Conservation (phyloP, 1,140 invertebrate species). For the Eurosta solidaginis region DNA sequence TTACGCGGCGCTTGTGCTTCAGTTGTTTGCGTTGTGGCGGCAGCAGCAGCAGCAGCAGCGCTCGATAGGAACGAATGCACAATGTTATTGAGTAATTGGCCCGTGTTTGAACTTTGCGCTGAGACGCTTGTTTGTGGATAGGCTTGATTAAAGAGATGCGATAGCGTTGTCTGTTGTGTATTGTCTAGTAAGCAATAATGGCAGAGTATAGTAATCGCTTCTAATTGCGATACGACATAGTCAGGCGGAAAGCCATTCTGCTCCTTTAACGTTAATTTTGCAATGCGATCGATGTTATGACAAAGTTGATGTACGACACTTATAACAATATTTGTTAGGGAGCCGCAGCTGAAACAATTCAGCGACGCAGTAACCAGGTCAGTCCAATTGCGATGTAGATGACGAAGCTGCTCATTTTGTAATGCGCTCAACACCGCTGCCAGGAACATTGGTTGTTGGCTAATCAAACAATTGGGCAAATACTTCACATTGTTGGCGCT, state of each 20-base stretch:
- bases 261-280: conserved; percentile 52
- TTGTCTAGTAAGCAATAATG: conserved; percentile 86
- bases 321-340: conserved; percentile 77
- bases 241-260: conserved; percentile 68
- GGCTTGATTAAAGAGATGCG: conserved; percentile 67
- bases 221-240: conserved; percentile 79
- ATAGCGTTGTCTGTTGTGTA: conserved; percentile 66
- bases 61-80: conserved; percentile 75
- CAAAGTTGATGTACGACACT: conserved; percentile 83
- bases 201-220: conserved; percentile 80
- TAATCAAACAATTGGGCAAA: conserved; percentile 69
- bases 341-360: conserved; percentile 73
- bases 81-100: conserved; percentile 80
- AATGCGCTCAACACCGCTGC: conserved; percentile 80
- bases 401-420: conserved; percentile 68
- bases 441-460: conserved; percentile 86
- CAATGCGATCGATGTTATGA: conserved; percentile 74
- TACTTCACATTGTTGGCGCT: conserved; percentile 64
- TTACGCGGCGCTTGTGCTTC: conserved; percentile 39
- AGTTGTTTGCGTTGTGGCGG: conserved; percentile 59
- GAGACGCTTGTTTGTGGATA: conserved; percentile 61
- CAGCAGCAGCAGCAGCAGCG: conserved; percentile 33
- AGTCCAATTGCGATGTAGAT: conserved; percentile 81
- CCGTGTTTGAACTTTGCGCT: conserved; percentile 66
- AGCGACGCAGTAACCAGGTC: conserved; percentile 75